phyloP scores from a whole-genome alignment of 1,140 invertebrate genomes.

The Penaeus indicus region DNA sequence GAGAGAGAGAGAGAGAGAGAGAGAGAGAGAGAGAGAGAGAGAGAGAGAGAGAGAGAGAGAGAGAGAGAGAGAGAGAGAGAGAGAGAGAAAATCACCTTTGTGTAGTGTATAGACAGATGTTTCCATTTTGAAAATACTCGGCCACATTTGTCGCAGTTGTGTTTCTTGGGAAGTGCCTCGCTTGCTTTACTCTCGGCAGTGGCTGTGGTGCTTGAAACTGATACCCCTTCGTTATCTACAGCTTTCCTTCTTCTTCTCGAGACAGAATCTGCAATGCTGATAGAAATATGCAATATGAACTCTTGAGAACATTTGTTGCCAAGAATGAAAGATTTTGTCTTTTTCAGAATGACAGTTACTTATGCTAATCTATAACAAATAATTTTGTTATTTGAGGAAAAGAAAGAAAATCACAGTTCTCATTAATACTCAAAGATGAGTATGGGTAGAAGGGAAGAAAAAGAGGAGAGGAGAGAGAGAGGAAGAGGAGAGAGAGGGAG shows the following conservation, averaged over 20 bases:
- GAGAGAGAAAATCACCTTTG: conserved; percentile 14
- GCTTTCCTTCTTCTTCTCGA: conserved; percentile 26
- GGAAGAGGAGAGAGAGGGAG: too few relatives aligned
- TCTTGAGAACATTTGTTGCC: too few relatives aligned
- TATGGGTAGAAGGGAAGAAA: too few relatives aligned
- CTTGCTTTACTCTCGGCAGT: conserved; percentile 7
- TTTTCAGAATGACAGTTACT: not conserved
- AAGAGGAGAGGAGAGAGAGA: too few relatives aligned
- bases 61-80: too few relatives aligned
- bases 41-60: too few relatives aligned
- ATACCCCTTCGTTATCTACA: not conserved
- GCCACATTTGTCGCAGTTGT: conserved; percentile 54
- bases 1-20: too few relatives aligned
- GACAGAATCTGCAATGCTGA: conserved; percentile 50
- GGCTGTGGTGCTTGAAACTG: not conserved
- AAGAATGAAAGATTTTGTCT: not conserved
- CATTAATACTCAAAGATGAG: too few relatives aligned
- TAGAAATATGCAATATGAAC: not conserved
- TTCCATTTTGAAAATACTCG: conserved; percentile 54
- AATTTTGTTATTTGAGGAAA: too few relatives aligned
- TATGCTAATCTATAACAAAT: not conserved
- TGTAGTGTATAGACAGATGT: conserved; percentile 55
- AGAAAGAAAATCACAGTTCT: too few relatives aligned
- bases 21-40: too few relatives aligned
- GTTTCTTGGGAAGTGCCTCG: conserved; percentile 45